Evolutionary conservation across 2,888 invertebrate genomes (phyloP), one percentile per base, ranked within the genome.

Genomic region (Agriopis aurantiaria): DNA sequence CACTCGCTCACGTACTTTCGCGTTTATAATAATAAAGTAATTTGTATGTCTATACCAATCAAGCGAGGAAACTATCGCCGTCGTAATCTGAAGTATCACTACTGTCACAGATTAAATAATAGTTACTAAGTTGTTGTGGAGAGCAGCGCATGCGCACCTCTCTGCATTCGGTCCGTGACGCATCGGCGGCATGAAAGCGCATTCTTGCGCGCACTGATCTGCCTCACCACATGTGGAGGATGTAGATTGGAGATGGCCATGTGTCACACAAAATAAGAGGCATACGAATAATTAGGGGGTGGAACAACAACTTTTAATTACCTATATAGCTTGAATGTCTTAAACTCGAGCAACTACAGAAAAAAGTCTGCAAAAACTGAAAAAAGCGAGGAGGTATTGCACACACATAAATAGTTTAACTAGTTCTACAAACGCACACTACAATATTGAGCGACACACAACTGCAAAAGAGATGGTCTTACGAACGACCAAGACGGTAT

Each of bases 111-210:
- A 43, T 43, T 57, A 43, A 12, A 9, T 17, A 14, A 0, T 11
- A 43, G 43, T 12, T 5, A 53, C 3, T 56, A 12, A 43, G 17
- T 17, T 48, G 5, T 23, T 8, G 63, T 57, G 61, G 66, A 63
- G 70, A 71, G 51, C 67, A 65, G 73, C 69, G 60, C 66, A 58
- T 58, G 67, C 76, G 74, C 72, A 58, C 49, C 73, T 75, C 71
- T 58, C 63, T 56, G 72, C 61, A 75, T 71, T 72, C 78, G 82
- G 74, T 82, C 83, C 85, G 85, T 85, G 83, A 84, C 85, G 86
- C 85, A 78, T 80, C 77, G 76, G 73, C 77, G 73, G 71, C 78
- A 84, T 78, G 88, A 88, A 88, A 87, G 88, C 80, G 87, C 87
- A 87, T 88, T 88, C 88, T 78, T 80, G 78, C 75, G 77, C 77